These are phyloP conservation scores for Dinocampus coccinellae DNA, from an alignment of 2,888 invertebrate species.

Conservation along the genomic window DNA sequence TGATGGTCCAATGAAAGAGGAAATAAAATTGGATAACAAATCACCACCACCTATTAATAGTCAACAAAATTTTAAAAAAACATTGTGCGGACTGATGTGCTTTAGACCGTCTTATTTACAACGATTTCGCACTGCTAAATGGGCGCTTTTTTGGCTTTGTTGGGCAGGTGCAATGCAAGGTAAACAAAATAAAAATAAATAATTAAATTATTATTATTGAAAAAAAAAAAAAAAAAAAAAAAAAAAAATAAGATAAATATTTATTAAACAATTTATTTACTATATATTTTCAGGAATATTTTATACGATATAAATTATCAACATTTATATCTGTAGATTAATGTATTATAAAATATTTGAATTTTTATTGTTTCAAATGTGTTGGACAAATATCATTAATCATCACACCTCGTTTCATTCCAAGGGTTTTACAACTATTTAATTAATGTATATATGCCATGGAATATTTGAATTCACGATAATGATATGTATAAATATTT, in stretches of 20 bases:
- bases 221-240: neutral
- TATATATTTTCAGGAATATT: no score
- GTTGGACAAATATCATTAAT: conserved; percentile 21
- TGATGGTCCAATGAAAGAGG: conserved; percentile 51
- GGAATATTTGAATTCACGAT: conserved; percentile 11
- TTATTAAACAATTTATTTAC: no score
- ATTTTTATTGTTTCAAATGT: neutral
- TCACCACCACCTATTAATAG: conserved; percentile 36
- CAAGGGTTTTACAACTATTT: neutral
- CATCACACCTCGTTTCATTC: neutral
- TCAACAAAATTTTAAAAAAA: conserved; percentile 42
- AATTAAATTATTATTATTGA: no score
- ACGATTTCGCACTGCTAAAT: conserved; percentile 80
- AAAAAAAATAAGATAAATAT: no score
- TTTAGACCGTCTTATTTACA: conserved; percentile 78
- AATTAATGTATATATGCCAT: neutral
- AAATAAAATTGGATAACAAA: conserved; percentile 46
- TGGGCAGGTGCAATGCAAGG: conserved; percentile 86
- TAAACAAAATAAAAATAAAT: conserved; percentile 54
- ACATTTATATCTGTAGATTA: neutral
- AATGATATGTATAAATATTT: conserved; percentile 23
- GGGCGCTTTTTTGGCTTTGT: conserved; percentile 86
- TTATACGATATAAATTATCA: no score
- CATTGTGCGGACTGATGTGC: conserved; percentile 77
- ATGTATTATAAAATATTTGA: neutral